phyloP scores from a whole-genome alignment of 1,140 invertebrate genomes.

The Drosophila mauritiana region DNA sequence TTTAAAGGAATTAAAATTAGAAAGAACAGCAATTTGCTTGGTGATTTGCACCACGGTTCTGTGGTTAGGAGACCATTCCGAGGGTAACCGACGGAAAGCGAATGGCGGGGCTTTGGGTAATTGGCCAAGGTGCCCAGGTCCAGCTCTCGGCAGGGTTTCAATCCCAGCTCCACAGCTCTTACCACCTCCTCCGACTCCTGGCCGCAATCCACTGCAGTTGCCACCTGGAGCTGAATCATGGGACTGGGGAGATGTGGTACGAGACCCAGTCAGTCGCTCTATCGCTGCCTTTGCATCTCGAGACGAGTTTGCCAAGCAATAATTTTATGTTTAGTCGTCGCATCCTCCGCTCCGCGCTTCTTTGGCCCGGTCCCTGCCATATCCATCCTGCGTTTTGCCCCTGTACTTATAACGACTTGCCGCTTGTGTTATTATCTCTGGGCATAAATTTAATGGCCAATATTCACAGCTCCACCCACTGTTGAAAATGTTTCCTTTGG shows the following conservation, averaged over 20 bases:
- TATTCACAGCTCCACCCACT: slow-evolving; percentile 83
- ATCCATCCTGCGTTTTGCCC: slow-evolving; percentile 32
- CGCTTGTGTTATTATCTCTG: slow-evolving; percentile 81
- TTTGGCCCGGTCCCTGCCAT: slow-evolving; percentile 19
- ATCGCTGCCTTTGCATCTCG: slow-evolving; percentile 72
- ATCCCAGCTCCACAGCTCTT: background rate
- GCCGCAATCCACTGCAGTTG: slow-evolving; percentile 34
- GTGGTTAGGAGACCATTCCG: slow-evolving; percentile 2
- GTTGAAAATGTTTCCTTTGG: slow-evolving; percentile 69
- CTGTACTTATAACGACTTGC: slow-evolving; percentile 76
- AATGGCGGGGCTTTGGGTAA: slow-evolving; percentile 40
- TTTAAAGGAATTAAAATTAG: no score
- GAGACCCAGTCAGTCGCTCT: slow-evolving; percentile 36
- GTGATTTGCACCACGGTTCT: slow-evolving; percentile 15
- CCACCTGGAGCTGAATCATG: slow-evolving; percentile 36
- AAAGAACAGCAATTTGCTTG: no score
- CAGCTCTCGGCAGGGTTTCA: slow-evolving; percentile 29
- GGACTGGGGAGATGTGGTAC: background rate
- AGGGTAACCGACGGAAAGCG: background rate
- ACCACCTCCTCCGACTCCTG: background rate
- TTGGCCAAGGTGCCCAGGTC: slow-evolving; percentile 50
- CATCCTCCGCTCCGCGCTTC: slow-evolving; percentile 34
- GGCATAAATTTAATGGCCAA: slow-evolving; percentile 82
- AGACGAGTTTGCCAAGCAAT: slow-evolving; percentile 77
- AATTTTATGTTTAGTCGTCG: slow-evolving; percentile 80